Percentiles rank a stretch among this genome's conserved stretches.
These are phyloP conservation scores for Apamea monoglypha DNA, from an alignment of 2,888 invertebrate species.

Conservation along the genomic window DNA sequence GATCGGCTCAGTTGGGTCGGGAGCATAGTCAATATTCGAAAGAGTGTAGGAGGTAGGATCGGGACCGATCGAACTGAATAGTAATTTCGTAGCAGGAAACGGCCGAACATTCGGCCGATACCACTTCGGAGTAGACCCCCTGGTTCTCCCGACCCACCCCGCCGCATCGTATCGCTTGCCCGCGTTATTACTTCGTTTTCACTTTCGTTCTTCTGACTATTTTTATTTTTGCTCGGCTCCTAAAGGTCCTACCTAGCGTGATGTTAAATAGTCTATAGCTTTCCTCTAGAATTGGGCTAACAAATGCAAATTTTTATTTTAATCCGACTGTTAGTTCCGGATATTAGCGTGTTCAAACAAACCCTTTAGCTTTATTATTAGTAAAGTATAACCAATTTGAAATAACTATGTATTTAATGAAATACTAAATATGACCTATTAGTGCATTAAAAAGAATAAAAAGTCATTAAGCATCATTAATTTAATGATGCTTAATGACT, in stretches of 20 bases:
- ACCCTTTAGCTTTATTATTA: neutral
- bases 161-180: neutral
- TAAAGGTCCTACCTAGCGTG: neutral
- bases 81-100: no score
- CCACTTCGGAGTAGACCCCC: no score
- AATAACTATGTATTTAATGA: neutral
- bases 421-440: slow-evolving; percentile 16
- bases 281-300: neutral
- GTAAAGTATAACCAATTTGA: neutral
- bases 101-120: no score
- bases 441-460: slow-evolving; percentile 43
- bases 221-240: neutral
- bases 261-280: neutral
- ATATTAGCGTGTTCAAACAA: neutral
- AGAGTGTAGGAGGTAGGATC: no score
- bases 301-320: neutral
- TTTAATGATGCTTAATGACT: no score
- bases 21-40: no score
- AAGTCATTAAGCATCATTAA: slow-evolving; percentile 58
- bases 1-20: no score
- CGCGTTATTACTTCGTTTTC: neutral
- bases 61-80: no score
- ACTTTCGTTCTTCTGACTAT: neutral
- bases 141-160: neutral
- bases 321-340: neutral